Percentiles rank a stretch among this genome's conserved stretches.
These are phyloP conservation scores for Toxostoma redivivum DNA, from an alignment of 2,113 vertebrate genomes.

Conservation along the genomic window DNA sequence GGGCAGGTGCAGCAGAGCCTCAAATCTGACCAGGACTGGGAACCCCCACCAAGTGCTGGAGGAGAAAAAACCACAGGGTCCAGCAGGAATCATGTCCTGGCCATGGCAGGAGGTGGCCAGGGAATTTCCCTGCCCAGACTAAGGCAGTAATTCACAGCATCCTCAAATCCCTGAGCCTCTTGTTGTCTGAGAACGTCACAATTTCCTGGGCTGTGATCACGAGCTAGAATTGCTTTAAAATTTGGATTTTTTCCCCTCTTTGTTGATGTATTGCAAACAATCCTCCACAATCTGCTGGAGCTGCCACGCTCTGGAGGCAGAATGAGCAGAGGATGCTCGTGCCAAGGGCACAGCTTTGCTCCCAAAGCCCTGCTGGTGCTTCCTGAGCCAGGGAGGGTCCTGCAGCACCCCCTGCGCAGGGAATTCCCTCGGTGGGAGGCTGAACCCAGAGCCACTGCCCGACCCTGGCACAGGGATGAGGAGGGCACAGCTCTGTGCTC, in stretches of 20 bases:
- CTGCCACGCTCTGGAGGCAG: background rate
- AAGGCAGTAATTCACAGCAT: background rate
- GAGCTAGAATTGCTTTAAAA: background rate
- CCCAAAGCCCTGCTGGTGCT: background rate
- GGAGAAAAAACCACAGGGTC: background rate
- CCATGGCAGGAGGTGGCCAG: background rate
- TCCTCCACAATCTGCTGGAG: background rate
- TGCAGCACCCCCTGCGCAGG: background rate
- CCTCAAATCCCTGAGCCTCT: background rate
- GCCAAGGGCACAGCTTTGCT: background rate
- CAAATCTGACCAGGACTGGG: background rate
- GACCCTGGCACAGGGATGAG: background rate
- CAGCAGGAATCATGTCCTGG: background rate
- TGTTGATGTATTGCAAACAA: background rate
- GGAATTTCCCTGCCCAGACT: background rate
- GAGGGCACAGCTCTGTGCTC: background rate
- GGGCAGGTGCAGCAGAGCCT: background rate
- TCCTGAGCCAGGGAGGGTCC: background rate
- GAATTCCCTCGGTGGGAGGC: background rate
- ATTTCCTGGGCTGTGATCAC: background rate
- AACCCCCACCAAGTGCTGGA: background rate
- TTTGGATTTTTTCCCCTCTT: background rate
- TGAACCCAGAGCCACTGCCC: background rate
- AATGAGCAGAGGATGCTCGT: background rate
- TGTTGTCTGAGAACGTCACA: background rate